Base-by-base conservation (phyloP, 2,113 vertebrate genomes). In the Corynorhinus townsendii region DNA sequence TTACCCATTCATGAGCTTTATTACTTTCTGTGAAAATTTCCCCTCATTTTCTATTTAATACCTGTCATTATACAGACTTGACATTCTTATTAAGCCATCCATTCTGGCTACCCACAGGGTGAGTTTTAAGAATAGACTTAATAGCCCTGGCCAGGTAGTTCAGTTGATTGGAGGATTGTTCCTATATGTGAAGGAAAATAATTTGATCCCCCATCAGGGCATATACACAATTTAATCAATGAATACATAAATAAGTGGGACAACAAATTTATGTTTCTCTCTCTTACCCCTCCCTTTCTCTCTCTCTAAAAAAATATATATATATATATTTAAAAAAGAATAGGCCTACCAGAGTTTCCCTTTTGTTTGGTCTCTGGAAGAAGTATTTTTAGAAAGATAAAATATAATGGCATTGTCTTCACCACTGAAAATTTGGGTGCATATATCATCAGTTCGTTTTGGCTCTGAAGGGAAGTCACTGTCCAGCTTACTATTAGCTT, bases 1-100 rank as follows among this genome's bases (percentile, higher is more conserved):
- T 96, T 92, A 76, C 90, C 30, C 11, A 94, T 82, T 86, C 72
- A 89, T 73, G 66, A 33, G 8, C 19, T 90, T 76, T 43, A 54
- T 47, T 64, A 79, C 28, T 93, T 69, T 62, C 80, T 87, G 45
- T 64, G 59, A 84, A 35, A 94, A 47, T 79, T 89, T 79, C 28
- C 26, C 30, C 28, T 30, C 45, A 71, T 75, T 81, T 92, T 76
- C 71, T 10, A 59, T 40, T 56, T 85, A 49, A 81, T 92, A n/a
- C 40, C 12, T 71, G 15, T 71, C 75, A 68, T 94, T 90, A 77
- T 59, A 66, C 26, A 92, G 24, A 82, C 10, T 72, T 77, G 69
- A 30, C 43, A 26, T 71, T 82, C 35, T 86, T 52, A 88, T 76
- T 64, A 33, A 96, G 40, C 7, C 43, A 75, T 35, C 15, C 35